Percentiles rank a stretch among this genome's conserved stretches.
phyloP scores from a whole-genome alignment of 1,140 invertebrate species.

The Heliothis virescens region DNA sequence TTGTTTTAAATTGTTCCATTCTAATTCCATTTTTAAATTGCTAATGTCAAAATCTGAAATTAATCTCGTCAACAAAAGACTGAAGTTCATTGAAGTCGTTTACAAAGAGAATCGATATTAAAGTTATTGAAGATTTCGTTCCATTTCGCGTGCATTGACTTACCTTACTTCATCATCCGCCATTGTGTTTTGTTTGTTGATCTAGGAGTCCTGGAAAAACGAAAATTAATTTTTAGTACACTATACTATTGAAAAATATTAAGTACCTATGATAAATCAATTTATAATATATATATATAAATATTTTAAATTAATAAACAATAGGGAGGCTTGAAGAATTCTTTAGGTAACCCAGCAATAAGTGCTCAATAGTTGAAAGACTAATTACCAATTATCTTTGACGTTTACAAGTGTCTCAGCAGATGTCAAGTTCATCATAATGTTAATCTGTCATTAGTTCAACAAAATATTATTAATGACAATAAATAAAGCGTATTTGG shows the following conservation, averaged over 20 bases:
- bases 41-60: neutral
- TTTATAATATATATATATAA: no score
- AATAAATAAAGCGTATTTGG: constrained; percentile 68
- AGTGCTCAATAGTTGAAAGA: no score
- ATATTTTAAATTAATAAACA: no score
- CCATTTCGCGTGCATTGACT: constrained; percentile 64
- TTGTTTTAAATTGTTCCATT: no score
- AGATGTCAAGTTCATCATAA: constrained; percentile 43
- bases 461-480: constrained; percentile 33
- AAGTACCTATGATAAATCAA: neutral
- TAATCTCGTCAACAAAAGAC: neutral
- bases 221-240: constrained; percentile 35
- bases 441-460: constrained; percentile 27
- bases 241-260: neutral
- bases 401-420: neutral
- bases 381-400: neutral
- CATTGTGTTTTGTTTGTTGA: constrained; percentile 88
- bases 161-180: constrained; percentile 96
- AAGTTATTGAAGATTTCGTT: neutral
- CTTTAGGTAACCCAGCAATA: no score
- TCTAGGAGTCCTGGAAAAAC: constrained; percentile 82
- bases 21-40: neutral
- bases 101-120: neutral
- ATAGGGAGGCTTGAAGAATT: no score
- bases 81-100: neutral